Percentiles rank a stretch among this genome's conserved stretches.
Conservation (phyloP, 2,888 invertebrate species). For the Phyto melanocephala region DNA sequence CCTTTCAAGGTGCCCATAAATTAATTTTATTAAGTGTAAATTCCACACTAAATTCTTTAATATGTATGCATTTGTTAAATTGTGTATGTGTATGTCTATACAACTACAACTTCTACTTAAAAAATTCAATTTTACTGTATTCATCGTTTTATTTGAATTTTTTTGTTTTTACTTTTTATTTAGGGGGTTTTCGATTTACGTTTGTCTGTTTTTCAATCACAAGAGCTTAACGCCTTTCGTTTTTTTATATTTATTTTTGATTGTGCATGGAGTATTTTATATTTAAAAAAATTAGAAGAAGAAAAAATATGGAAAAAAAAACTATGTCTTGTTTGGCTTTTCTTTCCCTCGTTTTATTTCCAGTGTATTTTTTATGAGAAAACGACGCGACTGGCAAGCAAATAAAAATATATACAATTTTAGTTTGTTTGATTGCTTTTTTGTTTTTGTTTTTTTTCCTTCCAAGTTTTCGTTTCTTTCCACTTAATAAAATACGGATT, state of each 20-base stretch:
- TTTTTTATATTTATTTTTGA: conserved; percentile 16
- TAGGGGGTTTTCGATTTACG: conserved; percentile 39
- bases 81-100: background rate
- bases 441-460: background rate
- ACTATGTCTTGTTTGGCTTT: conserved; percentile 4
- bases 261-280: background rate
- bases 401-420: conserved; percentile 34
- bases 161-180: conserved; percentile 11
- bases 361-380: conserved; percentile 42
- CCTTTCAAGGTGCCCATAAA: background rate
- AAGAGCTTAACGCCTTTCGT: conserved; percentile 54
- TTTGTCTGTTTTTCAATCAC: conserved; percentile 57
- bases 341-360: background rate
- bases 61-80: too few relatives aligned
- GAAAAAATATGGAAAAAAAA: background rate
- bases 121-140: conserved; percentile 43
- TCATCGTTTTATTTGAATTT: conserved; percentile 29
- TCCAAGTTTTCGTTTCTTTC: conserved; percentile 49
- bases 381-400: conserved; percentile 56
- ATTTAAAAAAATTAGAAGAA: background rate
- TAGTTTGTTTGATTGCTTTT: too few relatives aligned
- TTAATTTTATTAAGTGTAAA: background rate
- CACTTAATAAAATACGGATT: conserved; percentile 62
- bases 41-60: too few relatives aligned
- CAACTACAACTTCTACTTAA: background rate